Evolutionary conservation across 2,113 vertebrate genomes (phyloP).

Genomic region (Callipepla californica): DNA sequence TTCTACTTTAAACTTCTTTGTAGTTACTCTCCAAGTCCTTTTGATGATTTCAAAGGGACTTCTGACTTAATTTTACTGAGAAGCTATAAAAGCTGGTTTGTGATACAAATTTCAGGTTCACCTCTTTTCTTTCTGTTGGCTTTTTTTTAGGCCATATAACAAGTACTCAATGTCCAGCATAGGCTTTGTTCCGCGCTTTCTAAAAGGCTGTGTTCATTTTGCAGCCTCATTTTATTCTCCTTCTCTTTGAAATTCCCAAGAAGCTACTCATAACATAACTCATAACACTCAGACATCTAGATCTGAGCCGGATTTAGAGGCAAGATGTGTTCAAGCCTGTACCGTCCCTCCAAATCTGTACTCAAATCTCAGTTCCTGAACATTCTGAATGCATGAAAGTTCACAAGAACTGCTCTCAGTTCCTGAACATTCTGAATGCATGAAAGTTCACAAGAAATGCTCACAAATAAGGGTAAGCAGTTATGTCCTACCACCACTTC

Average conservation of each 20-base stretch:
- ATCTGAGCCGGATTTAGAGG: not conserved
- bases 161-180: not conserved
- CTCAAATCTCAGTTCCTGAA: not conserved
- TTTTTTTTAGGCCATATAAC: not conserved
- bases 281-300: not conserved
- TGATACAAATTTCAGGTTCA: not conserved
- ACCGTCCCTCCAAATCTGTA: not conserved
- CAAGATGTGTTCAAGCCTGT: not conserved
- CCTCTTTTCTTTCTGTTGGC: not conserved
- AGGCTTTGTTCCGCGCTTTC: not conserved
- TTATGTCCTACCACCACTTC: not conserved
- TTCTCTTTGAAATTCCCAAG: not conserved
- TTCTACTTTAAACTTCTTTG: slow-evolving; percentile 23
- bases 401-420: not conserved
- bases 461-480: not conserved
- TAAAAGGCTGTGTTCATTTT: not conserved
- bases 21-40: not conserved
- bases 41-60: slow-evolving; percentile 10
- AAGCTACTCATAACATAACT: not conserved
- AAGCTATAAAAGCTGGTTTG: not conserved
- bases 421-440: not conserved
- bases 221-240: not conserved
- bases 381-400: not conserved
- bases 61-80: not conserved
- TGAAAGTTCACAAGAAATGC: not conserved